phyloP scores from a whole-genome alignment of 2,797 vertebrate species.

The Aphelocoma californica region DNA sequence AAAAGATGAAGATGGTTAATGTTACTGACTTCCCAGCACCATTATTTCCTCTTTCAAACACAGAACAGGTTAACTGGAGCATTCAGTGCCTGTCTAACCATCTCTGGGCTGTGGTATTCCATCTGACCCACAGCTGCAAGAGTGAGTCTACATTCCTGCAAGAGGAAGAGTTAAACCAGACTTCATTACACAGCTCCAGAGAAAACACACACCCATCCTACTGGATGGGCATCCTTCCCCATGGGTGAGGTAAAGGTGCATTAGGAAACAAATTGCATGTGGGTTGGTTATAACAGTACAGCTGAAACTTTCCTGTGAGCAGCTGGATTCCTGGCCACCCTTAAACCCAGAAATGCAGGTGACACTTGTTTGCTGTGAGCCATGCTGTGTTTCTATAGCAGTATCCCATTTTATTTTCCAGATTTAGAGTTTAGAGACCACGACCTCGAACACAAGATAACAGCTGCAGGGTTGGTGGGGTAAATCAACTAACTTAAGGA shows the following conservation, averaged over 20 bases:
- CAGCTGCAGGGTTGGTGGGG: not conserved
- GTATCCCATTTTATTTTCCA: not conserved
- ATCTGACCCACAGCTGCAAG: conserved; percentile 44
- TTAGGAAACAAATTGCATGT: not conserved
- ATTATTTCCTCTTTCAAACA: not conserved
- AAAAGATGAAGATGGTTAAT: not conserved
- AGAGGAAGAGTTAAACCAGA: not conserved
- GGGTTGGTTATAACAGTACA: not conserved
- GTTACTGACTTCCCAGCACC: not conserved
- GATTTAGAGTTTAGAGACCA: not conserved
- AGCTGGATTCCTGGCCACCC: not conserved
- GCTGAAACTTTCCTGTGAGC: not conserved
- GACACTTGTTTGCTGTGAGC: not conserved
- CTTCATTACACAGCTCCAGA: not conserved
- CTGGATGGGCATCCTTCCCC: not conserved
- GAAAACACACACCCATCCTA: not conserved
- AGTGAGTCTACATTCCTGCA: conserved; percentile 57
- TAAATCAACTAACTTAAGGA: not conserved
- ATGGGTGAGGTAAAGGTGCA: not conserved
- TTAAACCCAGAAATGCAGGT: not conserved
- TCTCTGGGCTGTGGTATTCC: conserved; percentile 54
- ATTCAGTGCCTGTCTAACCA: not conserved
- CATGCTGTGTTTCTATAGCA: not conserved
- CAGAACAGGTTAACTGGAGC: not conserved
- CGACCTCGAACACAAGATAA: not conserved